Percentiles rank a stretch among this genome's conserved stretches.
phyloP scores from a whole-genome alignment of 2,797 vertebrate species.

The Myotis planiceps region DNA sequence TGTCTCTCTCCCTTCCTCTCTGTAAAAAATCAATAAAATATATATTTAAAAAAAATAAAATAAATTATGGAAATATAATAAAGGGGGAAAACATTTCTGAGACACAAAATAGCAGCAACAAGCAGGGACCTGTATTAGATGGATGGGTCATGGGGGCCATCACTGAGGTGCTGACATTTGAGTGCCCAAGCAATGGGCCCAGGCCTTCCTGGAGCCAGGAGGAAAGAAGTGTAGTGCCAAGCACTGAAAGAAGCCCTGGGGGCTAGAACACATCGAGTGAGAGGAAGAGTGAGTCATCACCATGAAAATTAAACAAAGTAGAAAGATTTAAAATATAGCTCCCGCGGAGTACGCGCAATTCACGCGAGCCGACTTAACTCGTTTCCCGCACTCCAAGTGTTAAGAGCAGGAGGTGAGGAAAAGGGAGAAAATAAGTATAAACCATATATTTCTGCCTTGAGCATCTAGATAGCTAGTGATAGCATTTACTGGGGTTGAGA shows the following conservation, averaged over 20 bases:
- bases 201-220: background rate
- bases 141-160: background rate
- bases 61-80: background rate
- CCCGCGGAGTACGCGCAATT: too few relatives aligned
- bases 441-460: background rate
- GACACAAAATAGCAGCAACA: background rate
- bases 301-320: background rate
- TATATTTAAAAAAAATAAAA: too few relatives aligned
- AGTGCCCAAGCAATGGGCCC: background rate
- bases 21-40: too few relatives aligned
- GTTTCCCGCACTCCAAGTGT: too few relatives aligned
- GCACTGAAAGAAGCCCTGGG: background rate
- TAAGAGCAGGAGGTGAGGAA: too few relatives aligned
- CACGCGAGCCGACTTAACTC: too few relatives aligned
- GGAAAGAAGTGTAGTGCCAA: background rate
- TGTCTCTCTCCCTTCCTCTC: too few relatives aligned
- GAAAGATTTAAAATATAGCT: background rate
- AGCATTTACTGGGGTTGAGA: background rate
- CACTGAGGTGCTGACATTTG: background rate
- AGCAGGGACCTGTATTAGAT: background rate
- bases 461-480: background rate
- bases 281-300: background rate
- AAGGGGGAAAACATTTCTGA: background rate
- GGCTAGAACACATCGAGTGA: background rate
- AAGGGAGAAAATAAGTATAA: background rate